Evolutionary conservation across 2,797 vertebrate species (phyloP).

Genomic region (Coccyzus lansbergi): DNA sequence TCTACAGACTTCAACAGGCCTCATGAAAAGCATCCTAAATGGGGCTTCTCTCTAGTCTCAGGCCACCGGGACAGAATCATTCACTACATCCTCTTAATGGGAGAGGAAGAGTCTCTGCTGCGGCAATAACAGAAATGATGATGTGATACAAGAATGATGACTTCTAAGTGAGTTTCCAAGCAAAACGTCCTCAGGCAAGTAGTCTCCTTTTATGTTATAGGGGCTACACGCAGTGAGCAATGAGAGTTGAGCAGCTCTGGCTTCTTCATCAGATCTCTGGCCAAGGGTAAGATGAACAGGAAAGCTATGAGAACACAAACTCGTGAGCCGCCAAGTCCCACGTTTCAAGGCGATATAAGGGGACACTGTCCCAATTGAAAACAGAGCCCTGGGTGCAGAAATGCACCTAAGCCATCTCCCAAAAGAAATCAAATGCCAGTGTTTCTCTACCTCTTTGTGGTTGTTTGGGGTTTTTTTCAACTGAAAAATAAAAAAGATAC

Average conservation of each 20-base stretch:
- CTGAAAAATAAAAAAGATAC: neutral
- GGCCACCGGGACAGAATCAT: neutral
- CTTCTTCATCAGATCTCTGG: neutral
- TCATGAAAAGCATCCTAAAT: neutral
- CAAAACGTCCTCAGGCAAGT: fast-evolving
- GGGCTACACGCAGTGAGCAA: neutral
- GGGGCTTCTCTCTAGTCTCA: neutral
- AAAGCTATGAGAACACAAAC: neutral
- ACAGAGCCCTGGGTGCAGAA: neutral
- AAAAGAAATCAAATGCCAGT: neutral
- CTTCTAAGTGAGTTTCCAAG: neutral
- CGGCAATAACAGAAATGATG: neutral
- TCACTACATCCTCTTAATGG: fast-evolving
- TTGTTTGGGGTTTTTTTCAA: neutral
- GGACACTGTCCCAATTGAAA: neutral
- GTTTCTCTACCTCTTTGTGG: too few species aligned
- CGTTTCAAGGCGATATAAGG: neutral
- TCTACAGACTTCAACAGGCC: neutral
- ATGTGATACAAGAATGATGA: neutral
- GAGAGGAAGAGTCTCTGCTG: neutral
- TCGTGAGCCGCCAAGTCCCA: neutral
- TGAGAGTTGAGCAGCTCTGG: neutral
- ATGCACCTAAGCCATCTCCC: neutral
- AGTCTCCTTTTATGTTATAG: neutral
- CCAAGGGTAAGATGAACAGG: neutral